phyloP scores from a whole-genome alignment of 2,113 vertebrate species.

The Turnix velox region DNA sequence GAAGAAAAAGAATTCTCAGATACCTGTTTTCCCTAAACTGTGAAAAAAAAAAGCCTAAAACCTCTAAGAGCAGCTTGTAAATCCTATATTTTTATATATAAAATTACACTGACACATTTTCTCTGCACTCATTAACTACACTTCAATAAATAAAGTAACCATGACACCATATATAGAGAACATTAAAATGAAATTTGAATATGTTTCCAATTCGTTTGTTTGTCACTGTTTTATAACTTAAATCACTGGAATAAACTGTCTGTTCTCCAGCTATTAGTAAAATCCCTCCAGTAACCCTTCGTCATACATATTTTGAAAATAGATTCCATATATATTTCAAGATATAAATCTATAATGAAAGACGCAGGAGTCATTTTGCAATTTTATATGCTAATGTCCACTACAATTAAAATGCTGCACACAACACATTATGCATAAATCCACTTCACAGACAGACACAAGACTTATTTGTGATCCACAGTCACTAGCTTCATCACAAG shows the following conservation, averaged over 20 bases:
- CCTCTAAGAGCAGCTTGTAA: not conserved
- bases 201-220: conserved; percentile 22
- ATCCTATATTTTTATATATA: not conserved
- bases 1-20: not conserved
- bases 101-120: not conserved
- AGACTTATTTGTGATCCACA: not conserved
- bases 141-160: conserved; percentile 14
- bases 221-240: conserved; percentile 14
- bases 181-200: conserved; percentile 3
- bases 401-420: not conserved
- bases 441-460: not conserved
- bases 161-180: not conserved
- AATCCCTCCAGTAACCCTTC: not conserved
- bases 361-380: not conserved
- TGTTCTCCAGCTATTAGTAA: conserved; percentile 27
- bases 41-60: not conserved
- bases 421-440: not conserved
- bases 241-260: not conserved
- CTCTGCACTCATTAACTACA: not conserved
- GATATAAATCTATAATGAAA: not conserved
- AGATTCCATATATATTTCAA: not conserved
- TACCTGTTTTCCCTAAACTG: not conserved
- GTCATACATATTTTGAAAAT: conserved; percentile 23
- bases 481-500: not conserved
- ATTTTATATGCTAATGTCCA: not conserved